Percentiles rank a stretch among this genome's conserved stretches.
Evolutionary conservation across 2,888 invertebrate species (phyloP).

Genomic region (Meghimatium bilineatum): DNA sequence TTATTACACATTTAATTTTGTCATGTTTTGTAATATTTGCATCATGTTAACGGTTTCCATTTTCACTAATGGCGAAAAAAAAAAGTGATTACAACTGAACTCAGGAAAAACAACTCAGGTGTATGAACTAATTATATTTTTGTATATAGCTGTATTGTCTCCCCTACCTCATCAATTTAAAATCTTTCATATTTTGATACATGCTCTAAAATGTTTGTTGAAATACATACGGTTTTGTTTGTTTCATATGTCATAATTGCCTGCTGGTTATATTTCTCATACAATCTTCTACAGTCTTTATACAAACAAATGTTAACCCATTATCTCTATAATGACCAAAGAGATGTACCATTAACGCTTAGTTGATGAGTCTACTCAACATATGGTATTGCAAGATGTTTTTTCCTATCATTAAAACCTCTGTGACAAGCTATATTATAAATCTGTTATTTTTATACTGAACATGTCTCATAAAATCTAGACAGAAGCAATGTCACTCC

Average conservation of each 20-base stretch:
- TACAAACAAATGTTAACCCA: neutral
- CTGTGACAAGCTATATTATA: no score
- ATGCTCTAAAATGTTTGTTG: conserved; percentile 4
- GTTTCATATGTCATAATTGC: conserved; percentile 2
- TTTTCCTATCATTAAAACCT: no score
- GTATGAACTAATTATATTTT: conserved; percentile 35
- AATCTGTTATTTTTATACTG: no score
- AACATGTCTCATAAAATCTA: no score
- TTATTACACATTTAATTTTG: neutral
- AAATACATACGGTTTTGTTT: conserved; percentile 2
- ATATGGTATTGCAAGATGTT: no score
- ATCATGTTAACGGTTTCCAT: conserved; percentile 10
- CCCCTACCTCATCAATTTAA: conserved; percentile 29
- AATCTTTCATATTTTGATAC: conserved; percentile 16
- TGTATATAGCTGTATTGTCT: conserved; percentile 40
- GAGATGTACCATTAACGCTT: no score
- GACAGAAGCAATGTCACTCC: no score
- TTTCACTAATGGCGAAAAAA: neutral
- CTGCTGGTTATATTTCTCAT: neutral
- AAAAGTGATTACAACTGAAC: conserved; percentile 29
- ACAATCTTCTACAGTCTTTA: conserved; percentile 2
- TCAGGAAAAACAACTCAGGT: conserved; percentile 51
- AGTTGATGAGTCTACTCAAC: no score
- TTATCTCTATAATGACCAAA: no score
- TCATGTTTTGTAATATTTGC: conserved; percentile 3